A percentile compares a stretch with the other conserved stretches of the same genome.
Conservation (phyloP, 2,888 invertebrate species). For the Dynastes grantii region DNA sequence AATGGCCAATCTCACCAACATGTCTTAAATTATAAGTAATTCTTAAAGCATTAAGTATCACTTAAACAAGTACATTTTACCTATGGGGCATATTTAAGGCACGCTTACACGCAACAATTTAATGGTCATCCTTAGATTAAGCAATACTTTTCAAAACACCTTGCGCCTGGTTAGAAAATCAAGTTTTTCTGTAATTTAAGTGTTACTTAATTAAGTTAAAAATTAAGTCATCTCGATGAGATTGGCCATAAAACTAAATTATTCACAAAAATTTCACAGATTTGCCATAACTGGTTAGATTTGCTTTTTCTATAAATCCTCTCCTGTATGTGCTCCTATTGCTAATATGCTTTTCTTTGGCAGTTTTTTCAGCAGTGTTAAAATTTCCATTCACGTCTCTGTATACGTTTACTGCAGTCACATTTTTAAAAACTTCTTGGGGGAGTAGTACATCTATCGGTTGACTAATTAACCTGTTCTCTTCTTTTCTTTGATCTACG, state of each 20-base stretch:
- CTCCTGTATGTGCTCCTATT: slow-evolving; percentile 59
- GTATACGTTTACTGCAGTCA: not conserved
- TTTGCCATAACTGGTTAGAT: slow-evolving; percentile 54
- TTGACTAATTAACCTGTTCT: slow-evolving; percentile 35
- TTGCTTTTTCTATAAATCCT: slow-evolving; percentile 65
- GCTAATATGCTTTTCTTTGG: slow-evolving; percentile 26
- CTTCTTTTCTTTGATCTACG: slow-evolving; percentile 43
- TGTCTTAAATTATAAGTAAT: no score
- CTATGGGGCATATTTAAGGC: no score
- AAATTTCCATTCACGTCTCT: slow-evolving; percentile 22
- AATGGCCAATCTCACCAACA: no score
- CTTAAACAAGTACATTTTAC: no score
- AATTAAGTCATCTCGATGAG: no score
- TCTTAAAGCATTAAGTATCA: no score
- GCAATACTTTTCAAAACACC: no score
- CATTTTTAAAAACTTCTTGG: not conserved
- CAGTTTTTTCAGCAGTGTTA: slow-evolving; percentile 26
- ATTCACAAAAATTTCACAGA: slow-evolving; percentile 10
- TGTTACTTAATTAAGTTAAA: no score
- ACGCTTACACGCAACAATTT: no score
- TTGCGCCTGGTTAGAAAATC: no score
- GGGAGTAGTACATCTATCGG: slow-evolving; percentile 49
- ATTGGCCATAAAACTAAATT: not conserved
- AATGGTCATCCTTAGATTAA: no score
- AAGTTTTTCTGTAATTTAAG: no score